These are phyloP conservation scores for Exocentrus adspersus DNA, from an alignment of 2,888 invertebrate species.

Conservation along the genomic window DNA sequence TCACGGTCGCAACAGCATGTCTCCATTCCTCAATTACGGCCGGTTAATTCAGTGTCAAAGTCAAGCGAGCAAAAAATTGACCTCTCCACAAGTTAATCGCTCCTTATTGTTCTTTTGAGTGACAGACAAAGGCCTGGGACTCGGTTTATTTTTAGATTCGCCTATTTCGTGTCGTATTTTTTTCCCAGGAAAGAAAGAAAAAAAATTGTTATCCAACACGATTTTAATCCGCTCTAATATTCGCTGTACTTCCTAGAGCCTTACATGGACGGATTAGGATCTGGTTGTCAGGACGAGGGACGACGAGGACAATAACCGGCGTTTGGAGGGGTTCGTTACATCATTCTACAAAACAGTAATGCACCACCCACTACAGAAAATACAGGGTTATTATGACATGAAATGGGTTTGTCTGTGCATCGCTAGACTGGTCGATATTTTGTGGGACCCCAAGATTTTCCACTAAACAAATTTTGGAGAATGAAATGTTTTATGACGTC, in stretches of 20 bases:
- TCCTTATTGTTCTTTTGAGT: conserved; percentile 1
- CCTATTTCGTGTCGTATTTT: not conserved
- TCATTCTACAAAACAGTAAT: not conserved
- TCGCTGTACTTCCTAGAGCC: conserved; percentile 8
- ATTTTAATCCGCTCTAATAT: conserved; percentile 13
- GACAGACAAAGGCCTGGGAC: not conserved
- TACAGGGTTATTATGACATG: too few relatives aligned
- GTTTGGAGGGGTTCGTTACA: not conserved
- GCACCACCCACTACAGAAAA: not conserved
- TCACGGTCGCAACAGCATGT: not conserved
- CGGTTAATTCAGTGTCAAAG: conserved; percentile 1
- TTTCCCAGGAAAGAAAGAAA: not conserved
- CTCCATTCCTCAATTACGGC: not conserved
- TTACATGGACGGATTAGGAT: conserved; percentile 5
- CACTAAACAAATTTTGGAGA: too few relatives aligned
- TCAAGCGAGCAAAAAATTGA: not conserved
- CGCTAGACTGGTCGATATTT: too few relatives aligned
- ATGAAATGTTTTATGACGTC: too few relatives aligned
- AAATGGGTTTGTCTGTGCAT: too few relatives aligned
- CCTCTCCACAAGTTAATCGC: not conserved
- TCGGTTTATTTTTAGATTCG: not conserved
- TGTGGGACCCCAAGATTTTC: too few relatives aligned
- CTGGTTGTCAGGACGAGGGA: not conserved
- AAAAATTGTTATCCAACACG: conserved; percentile 1
- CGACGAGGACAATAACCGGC: not conserved